These are phyloP conservation scores for Ligdia adustata DNA, from an alignment of 2,888 invertebrate species.

Conservation along the genomic window DNA sequence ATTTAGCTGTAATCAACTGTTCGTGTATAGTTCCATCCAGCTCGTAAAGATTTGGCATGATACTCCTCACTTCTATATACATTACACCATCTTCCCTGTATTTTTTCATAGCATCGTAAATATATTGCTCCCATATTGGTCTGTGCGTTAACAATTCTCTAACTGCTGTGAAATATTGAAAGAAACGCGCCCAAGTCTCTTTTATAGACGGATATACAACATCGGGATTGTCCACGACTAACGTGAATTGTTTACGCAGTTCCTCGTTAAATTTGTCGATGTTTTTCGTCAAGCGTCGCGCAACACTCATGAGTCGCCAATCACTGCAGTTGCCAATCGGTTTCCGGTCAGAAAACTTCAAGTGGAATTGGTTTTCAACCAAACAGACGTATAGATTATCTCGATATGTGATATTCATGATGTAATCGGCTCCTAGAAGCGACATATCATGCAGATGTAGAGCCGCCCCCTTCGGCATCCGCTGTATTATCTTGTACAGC, in stretches of 20 bases:
- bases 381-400: conserved; percentile 84
- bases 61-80: conserved; percentile 88
- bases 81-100: conserved; percentile 87
- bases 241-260: conserved; percentile 80
- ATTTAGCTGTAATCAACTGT: conserved; percentile 80
- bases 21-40: conserved; percentile 84
- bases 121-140: conserved; percentile 87
- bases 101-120: conserved; percentile 85
- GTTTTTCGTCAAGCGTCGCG: conserved; percentile 62
- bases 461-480: conserved; percentile 90
- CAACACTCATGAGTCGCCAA: conserved; percentile 80
- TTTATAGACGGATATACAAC: conserved; percentile 77
- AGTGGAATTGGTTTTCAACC: conserved; percentile 38
- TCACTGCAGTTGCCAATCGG: conserved; percentile 36
- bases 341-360: conserved; percentile 54
- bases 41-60: conserved; percentile 86
- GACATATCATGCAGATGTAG: conserved; percentile 89
- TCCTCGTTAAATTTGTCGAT: conserved; percentile 75
- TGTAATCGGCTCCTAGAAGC: conserved; percentile 84
- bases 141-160: conserved; percentile 83
- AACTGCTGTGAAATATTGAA: conserved; percentile 80
- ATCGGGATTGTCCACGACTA: conserved; percentile 78
- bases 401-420: conserved; percentile 86
- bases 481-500: conserved; percentile 86
- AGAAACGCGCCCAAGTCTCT: conserved; percentile 85